Evolutionary conservation across 2,797 vertebrate genomes (phyloP), one percentile per base, ranked within the genome.

Genomic region (Pangasius macronema): DNA sequence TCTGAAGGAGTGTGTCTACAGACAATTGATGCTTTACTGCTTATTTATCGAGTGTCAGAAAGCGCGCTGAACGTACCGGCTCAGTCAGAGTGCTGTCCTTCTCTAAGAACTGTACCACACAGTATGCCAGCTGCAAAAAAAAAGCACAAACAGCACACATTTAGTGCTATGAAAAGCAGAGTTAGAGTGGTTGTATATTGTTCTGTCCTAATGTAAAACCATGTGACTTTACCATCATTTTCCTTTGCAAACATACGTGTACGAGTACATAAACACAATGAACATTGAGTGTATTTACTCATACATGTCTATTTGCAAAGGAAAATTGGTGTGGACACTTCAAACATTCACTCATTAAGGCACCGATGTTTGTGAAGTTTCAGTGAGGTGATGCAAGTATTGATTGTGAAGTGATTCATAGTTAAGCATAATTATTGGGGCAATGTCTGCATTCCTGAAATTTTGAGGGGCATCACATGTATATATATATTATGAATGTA

Each of bases 61-160:
- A 61, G 49, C 33, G 55, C 80, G 57, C 53, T 72, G 14, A 84
- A 95, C 97, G 96, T 95, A 99, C 98, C 87, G 98, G 98, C 92
- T 99, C 98, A 82, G 98, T 99, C 87, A 99, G 98, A 1, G 98
- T 99, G 96, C 98, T 99, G 94, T 99, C 98, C 96, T 99, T 99
- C 93, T 99, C 98, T 67, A 99, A 93, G 94, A 99, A 99, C 85
- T 99, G 98, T 90, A 99, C 98, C 87, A 99, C 98, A 94, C 98
- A 99, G 95, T 99, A 99, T 0, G 98, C 98, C 96, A 99, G 96
- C 98, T 99, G 68, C 91, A 88, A 65, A 51, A 76, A 14, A 85
- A 70, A 84, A 39, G 3, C 1, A 81, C 33, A 86, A 65, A 68
- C 2, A 86, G 30, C 33, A 49, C n/a, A 82, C 22, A 73, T 46